phyloP scores from a whole-genome alignment of 2,113 vertebrate genomes.

The Lagopus muta region DNA sequence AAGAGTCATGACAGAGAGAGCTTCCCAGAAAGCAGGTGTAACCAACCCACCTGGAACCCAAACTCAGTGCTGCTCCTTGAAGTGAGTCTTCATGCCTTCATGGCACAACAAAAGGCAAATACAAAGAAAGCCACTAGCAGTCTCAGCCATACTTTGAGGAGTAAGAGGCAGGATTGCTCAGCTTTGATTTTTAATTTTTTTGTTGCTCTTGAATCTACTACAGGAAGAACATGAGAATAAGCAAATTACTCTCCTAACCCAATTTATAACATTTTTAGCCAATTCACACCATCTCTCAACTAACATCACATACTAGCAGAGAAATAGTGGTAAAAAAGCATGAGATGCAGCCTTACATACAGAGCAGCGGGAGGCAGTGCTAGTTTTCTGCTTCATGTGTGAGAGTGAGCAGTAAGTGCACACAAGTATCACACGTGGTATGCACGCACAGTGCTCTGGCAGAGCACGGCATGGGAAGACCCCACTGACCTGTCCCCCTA shows the following conservation, averaged over 20 bases:
- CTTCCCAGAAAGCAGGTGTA: not conserved
- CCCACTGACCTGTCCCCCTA: not conserved
- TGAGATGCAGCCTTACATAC: rapidly evolving
- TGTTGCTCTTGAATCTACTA: not conserved
- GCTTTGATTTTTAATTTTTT: not conserved
- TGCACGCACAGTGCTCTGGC: not conserved
- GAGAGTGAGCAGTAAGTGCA: not conserved
- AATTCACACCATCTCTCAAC: not conserved
- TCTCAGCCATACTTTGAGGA: not conserved
- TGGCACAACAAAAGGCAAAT: not conserved
- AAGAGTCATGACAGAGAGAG: not conserved
- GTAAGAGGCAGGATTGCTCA: not conserved
- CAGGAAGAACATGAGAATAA: not conserved
- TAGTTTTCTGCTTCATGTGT: not conserved
- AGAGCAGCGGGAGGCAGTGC: not conserved
- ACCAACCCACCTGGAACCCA: not conserved
- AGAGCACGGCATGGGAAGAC: not conserved
- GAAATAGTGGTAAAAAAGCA: not conserved
- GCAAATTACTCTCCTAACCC: not conserved
- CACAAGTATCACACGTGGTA: not conserved
- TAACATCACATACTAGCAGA: not conserved
- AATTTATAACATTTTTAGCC: conserved; percentile 7
- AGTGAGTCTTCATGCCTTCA: not conserved
- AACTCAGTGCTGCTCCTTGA: not conserved
- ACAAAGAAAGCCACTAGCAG: not conserved